These are phyloP conservation scores for Epistrophella euchroma DNA, from an alignment of 2,888 invertebrate species.

Conservation along the genomic window DNA sequence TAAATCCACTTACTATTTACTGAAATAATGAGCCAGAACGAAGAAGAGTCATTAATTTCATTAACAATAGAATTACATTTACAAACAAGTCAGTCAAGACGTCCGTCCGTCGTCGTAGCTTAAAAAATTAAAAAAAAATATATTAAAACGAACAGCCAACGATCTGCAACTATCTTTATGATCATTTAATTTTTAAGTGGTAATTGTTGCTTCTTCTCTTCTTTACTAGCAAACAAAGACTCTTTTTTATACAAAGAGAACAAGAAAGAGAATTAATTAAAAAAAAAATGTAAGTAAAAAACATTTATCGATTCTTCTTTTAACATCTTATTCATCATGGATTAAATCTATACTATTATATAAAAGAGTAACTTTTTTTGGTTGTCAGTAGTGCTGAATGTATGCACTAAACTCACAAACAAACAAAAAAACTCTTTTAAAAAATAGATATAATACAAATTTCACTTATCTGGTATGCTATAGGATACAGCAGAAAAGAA, in stretches of 20 bases:
- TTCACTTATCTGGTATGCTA: no score
- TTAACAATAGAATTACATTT: constrained; percentile 21
- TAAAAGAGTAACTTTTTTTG: no score
- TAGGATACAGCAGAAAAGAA: no score
- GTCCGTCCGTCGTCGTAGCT: background rate
- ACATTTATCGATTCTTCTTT: constrained; percentile 1
- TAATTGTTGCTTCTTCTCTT: background rate
- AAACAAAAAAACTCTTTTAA: no score
- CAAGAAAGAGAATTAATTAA: background rate
- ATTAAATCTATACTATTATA: no score
- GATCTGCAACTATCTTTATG: constrained; percentile 35
- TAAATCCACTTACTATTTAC: background rate
- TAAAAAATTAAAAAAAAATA: background rate
- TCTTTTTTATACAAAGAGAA: background rate
- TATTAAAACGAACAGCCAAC: background rate
- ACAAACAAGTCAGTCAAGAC: background rate
- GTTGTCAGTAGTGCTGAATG: no score
- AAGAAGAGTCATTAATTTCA: constrained; percentile 10
- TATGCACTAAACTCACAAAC: no score
- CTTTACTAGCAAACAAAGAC: background rate
- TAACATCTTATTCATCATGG: background rate
- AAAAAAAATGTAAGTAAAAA: constrained; percentile 10
- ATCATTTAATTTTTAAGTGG: constrained; percentile 24
- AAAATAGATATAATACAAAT: no score
- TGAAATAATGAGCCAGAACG: constrained; percentile 33